phyloP scores from a whole-genome alignment of 2,888 invertebrate genomes.

The Plebejus argus region DNA sequence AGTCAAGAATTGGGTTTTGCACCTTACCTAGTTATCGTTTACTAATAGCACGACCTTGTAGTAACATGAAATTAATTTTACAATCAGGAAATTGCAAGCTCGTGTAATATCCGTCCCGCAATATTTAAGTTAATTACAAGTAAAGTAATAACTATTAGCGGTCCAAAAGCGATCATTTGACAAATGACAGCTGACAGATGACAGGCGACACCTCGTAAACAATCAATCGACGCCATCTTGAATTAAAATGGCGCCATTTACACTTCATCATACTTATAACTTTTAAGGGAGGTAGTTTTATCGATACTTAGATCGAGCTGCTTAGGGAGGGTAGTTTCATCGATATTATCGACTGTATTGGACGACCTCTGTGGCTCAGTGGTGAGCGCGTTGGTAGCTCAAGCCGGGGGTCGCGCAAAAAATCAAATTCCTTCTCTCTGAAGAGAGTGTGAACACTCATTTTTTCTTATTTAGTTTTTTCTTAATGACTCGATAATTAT shows the following conservation, averaged over 20 bases:
- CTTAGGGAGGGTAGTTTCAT: no score
- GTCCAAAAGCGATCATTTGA: neutral
- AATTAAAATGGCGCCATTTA: neutral
- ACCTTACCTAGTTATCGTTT: neutral
- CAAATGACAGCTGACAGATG: slow-evolving; percentile 5
- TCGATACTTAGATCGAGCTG: neutral
- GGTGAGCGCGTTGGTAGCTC: no score
- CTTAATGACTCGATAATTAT: no score
- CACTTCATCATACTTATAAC: neutral
- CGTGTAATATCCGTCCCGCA: neutral
- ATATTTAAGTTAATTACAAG: neutral
- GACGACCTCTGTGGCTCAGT: no score
- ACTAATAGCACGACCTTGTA: neutral
- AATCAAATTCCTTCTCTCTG: no score
- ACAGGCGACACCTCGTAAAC: slow-evolving; percentile 7
- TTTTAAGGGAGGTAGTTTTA: neutral
- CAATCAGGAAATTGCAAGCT: neutral
- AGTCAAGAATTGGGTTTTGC: neutral
- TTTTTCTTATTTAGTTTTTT: no score
- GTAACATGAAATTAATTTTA: neutral
- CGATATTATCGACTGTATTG: no score
- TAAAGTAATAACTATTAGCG: neutral
- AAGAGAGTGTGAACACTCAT: no score
- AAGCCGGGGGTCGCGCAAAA: no score
- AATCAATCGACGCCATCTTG: slow-evolving; percentile 7